Evolutionary conservation across 2,888 invertebrate species (phyloP).

Genomic region (Hemicrepidius hirtus): DNA sequence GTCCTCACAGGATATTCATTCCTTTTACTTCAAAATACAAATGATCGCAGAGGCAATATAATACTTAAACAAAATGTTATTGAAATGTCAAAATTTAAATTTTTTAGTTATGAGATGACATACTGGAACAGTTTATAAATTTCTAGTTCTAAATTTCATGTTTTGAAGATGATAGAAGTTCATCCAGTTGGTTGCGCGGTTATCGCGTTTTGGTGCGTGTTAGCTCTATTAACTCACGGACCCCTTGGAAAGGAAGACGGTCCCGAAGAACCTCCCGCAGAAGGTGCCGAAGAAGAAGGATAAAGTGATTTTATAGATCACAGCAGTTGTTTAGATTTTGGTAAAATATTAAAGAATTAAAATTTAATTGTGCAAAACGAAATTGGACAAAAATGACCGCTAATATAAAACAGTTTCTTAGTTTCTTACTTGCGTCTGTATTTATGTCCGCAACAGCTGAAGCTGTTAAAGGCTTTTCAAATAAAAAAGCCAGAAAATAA

Average conservation of each 20-base stretch:
- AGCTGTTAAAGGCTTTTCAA: not conserved
- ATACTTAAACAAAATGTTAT: too few relatives aligned
- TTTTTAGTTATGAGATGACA: too few relatives aligned
- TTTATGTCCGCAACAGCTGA: not conserved
- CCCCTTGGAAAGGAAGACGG: not conserved
- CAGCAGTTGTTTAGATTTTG: too few relatives aligned
- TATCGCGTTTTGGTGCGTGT: not conserved
- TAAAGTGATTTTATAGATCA: not conserved
- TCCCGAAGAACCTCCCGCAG: not conserved
- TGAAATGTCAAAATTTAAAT: too few relatives aligned
- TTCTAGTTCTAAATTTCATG: too few relatives aligned
- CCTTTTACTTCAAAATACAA: too few relatives aligned
- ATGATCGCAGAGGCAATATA: too few relatives aligned
- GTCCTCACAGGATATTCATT: too few relatives aligned
- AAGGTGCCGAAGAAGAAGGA: not conserved
- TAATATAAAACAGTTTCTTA: not conserved
- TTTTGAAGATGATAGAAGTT: not conserved
- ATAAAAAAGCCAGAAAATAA: too few relatives aligned
- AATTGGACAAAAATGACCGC: too few relatives aligned
- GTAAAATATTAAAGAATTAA: not conserved
- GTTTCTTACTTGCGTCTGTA: slow-evolving; percentile 7
- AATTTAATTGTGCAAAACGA: not conserved
- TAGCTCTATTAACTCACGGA: slow-evolving; percentile 14
- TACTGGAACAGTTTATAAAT: too few relatives aligned
- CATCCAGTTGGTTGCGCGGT: slow-evolving; percentile 16